These are phyloP conservation scores for Hemiprocne comata DNA, from an alignment of 2,113 vertebrate species.

Conservation along the genomic window DNA sequence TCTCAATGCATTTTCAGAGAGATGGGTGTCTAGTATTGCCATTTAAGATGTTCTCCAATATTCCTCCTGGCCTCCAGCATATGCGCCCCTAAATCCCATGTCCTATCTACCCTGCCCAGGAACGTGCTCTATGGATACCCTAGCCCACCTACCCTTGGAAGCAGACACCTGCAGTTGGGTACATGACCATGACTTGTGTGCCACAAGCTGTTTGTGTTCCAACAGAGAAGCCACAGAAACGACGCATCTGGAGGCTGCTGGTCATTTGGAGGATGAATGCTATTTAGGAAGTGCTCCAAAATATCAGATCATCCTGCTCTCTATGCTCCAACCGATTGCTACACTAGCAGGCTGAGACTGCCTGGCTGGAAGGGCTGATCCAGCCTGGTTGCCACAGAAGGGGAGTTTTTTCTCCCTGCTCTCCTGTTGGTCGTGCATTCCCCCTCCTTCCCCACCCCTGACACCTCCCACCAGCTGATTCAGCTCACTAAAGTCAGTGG, in stretches of 20 bases:
- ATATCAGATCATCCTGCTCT: conserved; percentile 20
- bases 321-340: not conserved
- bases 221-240: not conserved
- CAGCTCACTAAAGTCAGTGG: not conserved
- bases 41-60: not conserved
- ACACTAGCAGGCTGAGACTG: not conserved
- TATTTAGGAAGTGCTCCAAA: conserved; percentile 16
- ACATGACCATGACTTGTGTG: not conserved
- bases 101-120: not conserved
- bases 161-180: not conserved
- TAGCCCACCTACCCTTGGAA: not conserved
- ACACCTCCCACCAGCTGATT: not conserved
- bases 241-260: not conserved
- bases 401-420: not conserved
- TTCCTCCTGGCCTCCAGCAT: not conserved
- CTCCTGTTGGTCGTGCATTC: not conserved
- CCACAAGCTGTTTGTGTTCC: not conserved
- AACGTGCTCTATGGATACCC: not conserved
- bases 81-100: not conserved
- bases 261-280: not conserved
- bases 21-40: not conserved
- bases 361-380: not conserved
- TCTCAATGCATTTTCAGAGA: not conserved
- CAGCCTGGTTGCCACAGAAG: not conserved
- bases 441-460: not conserved